Evolutionary conservation across 2,113 vertebrate species (phyloP), one percentile per base, ranked within the genome.

Genomic region (Pluvialis apricaria): DNA sequence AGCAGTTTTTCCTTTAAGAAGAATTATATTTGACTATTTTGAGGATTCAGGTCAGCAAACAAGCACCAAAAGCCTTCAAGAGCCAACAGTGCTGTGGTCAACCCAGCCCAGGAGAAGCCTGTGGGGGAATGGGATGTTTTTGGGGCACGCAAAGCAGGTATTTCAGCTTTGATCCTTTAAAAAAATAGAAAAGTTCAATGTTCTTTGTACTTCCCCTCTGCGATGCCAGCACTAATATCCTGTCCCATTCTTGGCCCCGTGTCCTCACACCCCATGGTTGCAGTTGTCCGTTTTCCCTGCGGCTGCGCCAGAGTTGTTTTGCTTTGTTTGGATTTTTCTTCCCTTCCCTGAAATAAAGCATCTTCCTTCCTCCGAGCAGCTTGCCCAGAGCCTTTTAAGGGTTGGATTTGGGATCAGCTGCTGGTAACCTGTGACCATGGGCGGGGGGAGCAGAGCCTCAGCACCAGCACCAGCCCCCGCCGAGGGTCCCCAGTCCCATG

Each of bases 321-420:
- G 16, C 45, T 93, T 70, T 38, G n/a, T 42, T 90, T 65, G 15
- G 13, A 32, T 26, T 65, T 87, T 65, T 58, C 26, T 47, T 36
- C 21, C 54, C 11, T n/a, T 58, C 62, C 54, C n/a, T 21, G 31
- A 69, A 83, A 85, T 38, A 93, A 45, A 77, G 25, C 2, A 13
- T 32, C 15, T 82, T 70, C 49, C 64, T 87, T 82, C 61, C 62
- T 77, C 36, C 1, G 0, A 95, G 52, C 32, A 44, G 40, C 25
- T 52, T n/a, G 21, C 31, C 40, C 40, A 16, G 49, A 4, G 17
- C 32, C 19, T 82, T 90, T 52, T 18, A 32, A 22, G 31, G 31
- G 15, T 0, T 24, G 13, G 34, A 14, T 91, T 65, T 61, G 54
- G 36, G 71, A 34, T 38, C 0, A 0, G 24, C 44, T 2, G 0